A percentile compares a stretch with the other conserved stretches of the same genome.
Conservation (phyloP, 2,888 invertebrate genomes). For the Laspeyria flexula region DNA sequence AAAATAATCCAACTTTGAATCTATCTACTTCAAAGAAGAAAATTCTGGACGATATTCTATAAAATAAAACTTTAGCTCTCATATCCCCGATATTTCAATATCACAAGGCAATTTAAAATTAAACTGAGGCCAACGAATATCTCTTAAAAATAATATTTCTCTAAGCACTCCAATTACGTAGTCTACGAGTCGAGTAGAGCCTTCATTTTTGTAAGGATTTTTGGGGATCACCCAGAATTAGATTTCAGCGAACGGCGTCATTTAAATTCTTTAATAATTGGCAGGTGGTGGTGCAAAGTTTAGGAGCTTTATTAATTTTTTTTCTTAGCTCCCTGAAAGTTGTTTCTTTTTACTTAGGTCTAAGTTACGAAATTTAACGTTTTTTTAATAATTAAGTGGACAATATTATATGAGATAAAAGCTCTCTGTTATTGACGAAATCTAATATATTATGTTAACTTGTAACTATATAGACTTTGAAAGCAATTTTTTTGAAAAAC, state of each 20-base stretch:
- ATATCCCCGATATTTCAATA: constrained; percentile 13
- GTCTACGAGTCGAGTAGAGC: constrained; percentile 41
- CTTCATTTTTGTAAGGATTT: constrained; percentile 56
- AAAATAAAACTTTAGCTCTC: constrained; percentile 4
- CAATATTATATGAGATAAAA: no score
- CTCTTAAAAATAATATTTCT: constrained; percentile 50
- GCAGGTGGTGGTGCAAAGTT: constrained; percentile 6
- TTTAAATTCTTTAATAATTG: constrained; percentile 61
- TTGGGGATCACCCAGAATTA: constrained; percentile 56
- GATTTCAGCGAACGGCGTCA: constrained; percentile 58
- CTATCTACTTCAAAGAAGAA: not conserved
- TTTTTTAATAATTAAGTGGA: no score
- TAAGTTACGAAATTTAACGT: no score
- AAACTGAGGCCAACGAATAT: constrained; percentile 20
- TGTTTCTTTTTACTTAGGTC: not conserved
- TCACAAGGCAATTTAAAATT: constrained; percentile 24
- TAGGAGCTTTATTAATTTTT: not conserved
- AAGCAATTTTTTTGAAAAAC: no score
- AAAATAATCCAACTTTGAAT: not conserved
- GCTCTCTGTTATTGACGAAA: no score
- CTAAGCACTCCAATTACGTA: constrained; percentile 52
- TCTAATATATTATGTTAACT: no score
- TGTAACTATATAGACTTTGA: no score
- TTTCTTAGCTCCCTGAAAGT: not conserved
- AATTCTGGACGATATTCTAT: not conserved